Evolutionary conservation across 1,140 invertebrate genomes (phyloP).

Genomic region (Drosophila ogumai): DNA sequence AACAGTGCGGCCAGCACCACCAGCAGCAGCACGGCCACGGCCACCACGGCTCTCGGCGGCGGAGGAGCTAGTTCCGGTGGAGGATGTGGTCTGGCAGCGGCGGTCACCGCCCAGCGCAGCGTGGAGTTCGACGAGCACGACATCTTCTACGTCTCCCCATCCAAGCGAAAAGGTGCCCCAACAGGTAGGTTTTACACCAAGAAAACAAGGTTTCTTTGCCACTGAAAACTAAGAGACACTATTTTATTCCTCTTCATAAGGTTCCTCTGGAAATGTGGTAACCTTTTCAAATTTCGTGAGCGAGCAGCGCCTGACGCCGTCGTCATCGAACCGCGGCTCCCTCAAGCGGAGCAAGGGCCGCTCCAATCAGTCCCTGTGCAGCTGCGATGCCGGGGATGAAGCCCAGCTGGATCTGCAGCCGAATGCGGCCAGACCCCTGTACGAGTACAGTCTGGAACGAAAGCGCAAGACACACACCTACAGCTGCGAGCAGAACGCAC

Average conservation of each 20-base stretch:
- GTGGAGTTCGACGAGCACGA: slow-evolving; percentile 81
- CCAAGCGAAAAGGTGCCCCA: slow-evolving; percentile 73
- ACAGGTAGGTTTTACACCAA: slow-evolving; percentile 31
- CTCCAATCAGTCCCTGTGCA: slow-evolving; percentile 83
- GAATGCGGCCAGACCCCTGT: slow-evolving; percentile 75
- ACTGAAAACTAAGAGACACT: not conserved
- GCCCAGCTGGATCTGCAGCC: slow-evolving; percentile 77
- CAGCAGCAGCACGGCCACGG: slow-evolving; percentile 75
- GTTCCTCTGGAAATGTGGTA: slow-evolving; percentile 63
- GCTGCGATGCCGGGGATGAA: slow-evolving; percentile 80
- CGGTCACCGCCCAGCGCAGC: slow-evolving; percentile 29
- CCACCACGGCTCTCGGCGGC: slow-evolving; percentile 59
- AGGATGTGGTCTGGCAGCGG: slow-evolving; percentile 5
- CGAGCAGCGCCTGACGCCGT: slow-evolving; percentile 60
- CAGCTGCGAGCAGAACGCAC: slow-evolving; percentile 83
- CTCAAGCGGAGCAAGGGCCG: slow-evolving; percentile 80
- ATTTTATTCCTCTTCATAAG: not conserved
- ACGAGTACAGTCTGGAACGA: slow-evolving; percentile 82
- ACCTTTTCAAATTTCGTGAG: slow-evolving; percentile 77
- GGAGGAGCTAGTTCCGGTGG: slow-evolving; percentile 3
- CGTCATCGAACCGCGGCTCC: slow-evolving; percentile 73
- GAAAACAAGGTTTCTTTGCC: too few relatives aligned
- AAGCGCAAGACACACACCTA: slow-evolving; percentile 82
- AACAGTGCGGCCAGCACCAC: slow-evolving; percentile 74
- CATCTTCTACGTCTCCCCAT: slow-evolving; percentile 79